Conservation (phyloP, 2,113 vertebrate species). For the Piprites chloris region DNA sequence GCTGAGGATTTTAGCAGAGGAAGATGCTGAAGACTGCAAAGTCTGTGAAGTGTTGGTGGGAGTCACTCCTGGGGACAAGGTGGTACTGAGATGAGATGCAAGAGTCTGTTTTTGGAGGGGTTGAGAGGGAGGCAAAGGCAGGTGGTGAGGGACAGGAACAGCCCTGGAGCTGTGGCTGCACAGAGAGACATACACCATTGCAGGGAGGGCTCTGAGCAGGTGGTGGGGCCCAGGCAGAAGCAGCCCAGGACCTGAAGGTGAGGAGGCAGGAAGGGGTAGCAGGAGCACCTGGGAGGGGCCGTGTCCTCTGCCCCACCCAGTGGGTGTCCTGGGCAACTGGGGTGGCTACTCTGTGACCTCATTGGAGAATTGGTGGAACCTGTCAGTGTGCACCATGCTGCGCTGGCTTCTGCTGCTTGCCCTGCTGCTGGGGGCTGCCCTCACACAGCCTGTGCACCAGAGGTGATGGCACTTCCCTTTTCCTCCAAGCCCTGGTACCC, state of each 20-base stretch:
- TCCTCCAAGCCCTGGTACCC: fast-evolving
- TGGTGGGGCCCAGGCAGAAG: background rate
- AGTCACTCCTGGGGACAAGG: background rate
- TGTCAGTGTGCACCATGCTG: background rate
- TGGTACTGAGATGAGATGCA: background rate
- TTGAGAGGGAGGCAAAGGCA: background rate
- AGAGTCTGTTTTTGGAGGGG: background rate
- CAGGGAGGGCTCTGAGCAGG: background rate
- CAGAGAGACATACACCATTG: fast-evolving
- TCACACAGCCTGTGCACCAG: background rate
- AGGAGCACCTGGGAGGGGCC: background rate
- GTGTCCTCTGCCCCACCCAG: background rate
- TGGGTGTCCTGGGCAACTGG: background rate
- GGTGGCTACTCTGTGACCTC: conserved; percentile 9
- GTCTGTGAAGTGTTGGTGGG: background rate
- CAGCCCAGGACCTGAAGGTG: background rate
- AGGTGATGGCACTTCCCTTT: background rate
- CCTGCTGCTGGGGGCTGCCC: background rate
- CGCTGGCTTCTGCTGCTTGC: background rate
- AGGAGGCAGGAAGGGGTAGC: background rate
- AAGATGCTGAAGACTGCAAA: background rate
- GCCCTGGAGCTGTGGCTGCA: background rate
- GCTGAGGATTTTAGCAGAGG: background rate
- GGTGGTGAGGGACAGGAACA: background rate
- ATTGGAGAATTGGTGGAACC: background rate